These are phyloP conservation scores for Meta bourneti DNA, from an alignment of 2,888 invertebrate genomes.

Conservation along the genomic window DNA sequence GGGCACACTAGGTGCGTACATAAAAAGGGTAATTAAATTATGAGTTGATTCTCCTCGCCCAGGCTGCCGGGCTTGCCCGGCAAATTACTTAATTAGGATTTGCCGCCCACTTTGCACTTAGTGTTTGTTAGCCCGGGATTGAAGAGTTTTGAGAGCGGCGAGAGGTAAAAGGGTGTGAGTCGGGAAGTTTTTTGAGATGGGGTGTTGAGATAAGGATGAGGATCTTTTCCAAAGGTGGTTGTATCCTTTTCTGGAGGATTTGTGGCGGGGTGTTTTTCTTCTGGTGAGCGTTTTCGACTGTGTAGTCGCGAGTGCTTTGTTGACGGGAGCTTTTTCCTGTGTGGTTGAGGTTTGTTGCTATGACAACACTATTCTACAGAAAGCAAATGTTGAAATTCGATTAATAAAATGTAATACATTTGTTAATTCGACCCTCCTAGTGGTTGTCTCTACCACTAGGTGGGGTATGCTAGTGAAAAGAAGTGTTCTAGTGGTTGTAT, in stretches of 20 bases:
- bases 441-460: no score
- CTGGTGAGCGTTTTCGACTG: no score
- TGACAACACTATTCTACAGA: no score
- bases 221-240: not conserved
- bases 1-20: constrained; percentile 30
- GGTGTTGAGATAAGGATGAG: not conserved
- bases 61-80: constrained; percentile 10
- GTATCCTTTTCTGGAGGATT: not conserved
- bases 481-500: no score
- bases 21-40: constrained; percentile 76
- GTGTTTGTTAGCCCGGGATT: constrained; percentile 3
- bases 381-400: no score
- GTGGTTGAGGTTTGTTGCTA: not conserved
- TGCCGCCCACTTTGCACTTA: constrained; percentile 57
- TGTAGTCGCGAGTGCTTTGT: no score
- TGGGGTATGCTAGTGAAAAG: no score
- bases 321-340: not conserved
- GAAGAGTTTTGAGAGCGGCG: not conserved
- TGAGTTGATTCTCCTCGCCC: constrained; percentile 51
- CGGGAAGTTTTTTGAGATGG: not conserved
- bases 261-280: no score
- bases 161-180: constrained; percentile 26
- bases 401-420: no score
- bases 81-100: constrained; percentile 74
- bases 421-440: no score